phyloP scores from a whole-genome alignment of 1,140 invertebrate species.

The Arctopsyche grandis region DNA sequence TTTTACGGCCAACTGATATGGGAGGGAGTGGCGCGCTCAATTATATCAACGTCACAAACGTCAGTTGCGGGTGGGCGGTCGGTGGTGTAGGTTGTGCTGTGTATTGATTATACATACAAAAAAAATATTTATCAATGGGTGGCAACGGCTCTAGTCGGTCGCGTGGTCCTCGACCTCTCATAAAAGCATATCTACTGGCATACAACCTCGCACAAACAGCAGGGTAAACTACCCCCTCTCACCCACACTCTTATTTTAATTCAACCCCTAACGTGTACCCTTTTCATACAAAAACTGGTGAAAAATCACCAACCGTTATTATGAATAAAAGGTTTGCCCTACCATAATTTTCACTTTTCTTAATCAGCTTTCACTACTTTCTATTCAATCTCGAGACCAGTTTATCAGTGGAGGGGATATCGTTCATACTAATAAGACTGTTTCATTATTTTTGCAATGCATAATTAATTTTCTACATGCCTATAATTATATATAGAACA shows the following conservation, averaged over 20 bases:
- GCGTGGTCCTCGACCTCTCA: constrained; percentile 54
- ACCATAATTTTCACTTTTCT: too few species aligned
- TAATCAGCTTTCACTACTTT: neutral
- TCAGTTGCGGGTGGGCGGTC: too few species aligned
- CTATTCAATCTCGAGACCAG: neutral
- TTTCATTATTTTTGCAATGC: too few species aligned
- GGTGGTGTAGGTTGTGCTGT: neutral
- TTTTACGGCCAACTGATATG: too few species aligned
- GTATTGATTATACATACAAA: neutral
- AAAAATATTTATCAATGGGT: neutral
- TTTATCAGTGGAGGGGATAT: too few species aligned
- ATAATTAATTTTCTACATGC: too few species aligned
- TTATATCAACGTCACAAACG: too few species aligned
- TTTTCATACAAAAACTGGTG: neutral
- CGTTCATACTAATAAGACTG: too few species aligned
- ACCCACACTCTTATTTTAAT: neutral
- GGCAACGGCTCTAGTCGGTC: constrained; percentile 43
- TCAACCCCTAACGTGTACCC: neutral
- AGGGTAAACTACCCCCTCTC: constrained; percentile 59
- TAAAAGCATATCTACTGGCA: constrained; percentile 67
- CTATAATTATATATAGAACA: too few species aligned
- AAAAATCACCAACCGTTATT: neutral
- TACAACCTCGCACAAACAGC: constrained; percentile 69
- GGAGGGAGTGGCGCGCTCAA: too few species aligned
- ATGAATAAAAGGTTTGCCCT: too few species aligned